phyloP scores from a whole-genome alignment of 2,797 vertebrate species.

The Coracias cyanogaster region DNA sequence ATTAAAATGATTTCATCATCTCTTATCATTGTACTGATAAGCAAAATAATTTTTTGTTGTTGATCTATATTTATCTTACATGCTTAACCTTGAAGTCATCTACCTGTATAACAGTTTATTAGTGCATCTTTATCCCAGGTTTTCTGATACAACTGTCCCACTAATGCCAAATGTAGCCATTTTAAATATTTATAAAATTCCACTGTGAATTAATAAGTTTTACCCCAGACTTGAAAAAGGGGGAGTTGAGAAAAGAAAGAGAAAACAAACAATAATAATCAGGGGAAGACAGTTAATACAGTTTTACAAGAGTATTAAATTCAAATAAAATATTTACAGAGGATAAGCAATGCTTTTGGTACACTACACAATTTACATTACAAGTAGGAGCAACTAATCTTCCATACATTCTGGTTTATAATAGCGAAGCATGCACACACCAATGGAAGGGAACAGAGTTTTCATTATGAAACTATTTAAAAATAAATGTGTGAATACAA shows the following conservation, averaged over 20 bases:
- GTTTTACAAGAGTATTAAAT: conserved; percentile 67
- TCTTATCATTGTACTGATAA: background rate
- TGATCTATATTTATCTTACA: background rate
- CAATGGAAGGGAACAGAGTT: conserved; percentile 40
- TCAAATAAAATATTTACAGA: conserved; percentile 73
- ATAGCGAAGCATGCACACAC: background rate
- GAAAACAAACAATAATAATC: conserved; percentile 29
- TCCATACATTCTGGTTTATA: conserved; percentile 60
- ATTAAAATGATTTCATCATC: background rate
- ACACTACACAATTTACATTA: conserved; percentile 63
- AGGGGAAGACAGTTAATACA: conserved; percentile 46
- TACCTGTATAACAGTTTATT: background rate
- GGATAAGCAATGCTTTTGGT: conserved; percentile 49
- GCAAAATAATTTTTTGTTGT: accelerated
- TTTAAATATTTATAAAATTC: conserved; percentile 53
- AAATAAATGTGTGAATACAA: conserved; percentile 75
- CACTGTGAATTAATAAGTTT: background rate
- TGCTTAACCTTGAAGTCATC: background rate
- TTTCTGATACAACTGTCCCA: background rate
- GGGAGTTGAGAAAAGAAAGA: background rate
- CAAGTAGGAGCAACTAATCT: conserved; percentile 68
- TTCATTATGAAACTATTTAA: conserved; percentile 77
- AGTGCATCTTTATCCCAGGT: background rate
- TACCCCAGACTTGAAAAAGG: background rate
- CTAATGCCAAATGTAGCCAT: background rate